Conservation (phyloP, 2,888 invertebrate species). For the Arge pagana region DNA sequence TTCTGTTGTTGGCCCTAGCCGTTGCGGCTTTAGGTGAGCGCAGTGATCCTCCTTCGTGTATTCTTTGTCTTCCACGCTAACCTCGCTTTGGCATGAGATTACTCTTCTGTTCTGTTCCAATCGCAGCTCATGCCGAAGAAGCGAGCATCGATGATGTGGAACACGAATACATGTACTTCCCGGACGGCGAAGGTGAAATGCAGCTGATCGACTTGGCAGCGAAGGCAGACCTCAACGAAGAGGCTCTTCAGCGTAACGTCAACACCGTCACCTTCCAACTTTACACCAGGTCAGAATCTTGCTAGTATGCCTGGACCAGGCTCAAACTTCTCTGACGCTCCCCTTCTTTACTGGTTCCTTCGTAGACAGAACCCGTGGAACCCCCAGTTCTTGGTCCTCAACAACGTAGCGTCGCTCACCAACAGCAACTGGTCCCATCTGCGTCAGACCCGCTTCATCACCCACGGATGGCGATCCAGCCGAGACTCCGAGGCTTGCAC, state of each 20-base stretch:
- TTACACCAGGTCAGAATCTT: constrained; percentile 8
- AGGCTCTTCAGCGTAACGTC: background rate
- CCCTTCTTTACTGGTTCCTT: background rate
- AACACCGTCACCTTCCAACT: background rate
- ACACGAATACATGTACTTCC: constrained; percentile 59
- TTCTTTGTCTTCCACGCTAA: background rate
- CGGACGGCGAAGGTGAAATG: constrained; percentile 55
- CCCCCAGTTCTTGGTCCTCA: background rate
- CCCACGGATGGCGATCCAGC: constrained; percentile 4
- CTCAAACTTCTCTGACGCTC: too few species aligned
- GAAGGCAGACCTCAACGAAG: constrained; percentile 27
- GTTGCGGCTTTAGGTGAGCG: constrained; percentile 5
- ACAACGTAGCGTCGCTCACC: background rate
- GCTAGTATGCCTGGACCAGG: too few species aligned
- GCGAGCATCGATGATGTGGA: too few species aligned
- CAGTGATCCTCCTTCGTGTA: background rate
- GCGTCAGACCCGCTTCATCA: constrained; percentile 3
- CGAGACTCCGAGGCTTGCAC: background rate
- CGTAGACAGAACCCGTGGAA: background rate
- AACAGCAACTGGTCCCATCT: background rate
- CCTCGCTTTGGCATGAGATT: background rate
- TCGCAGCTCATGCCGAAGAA: constrained; percentile 1
- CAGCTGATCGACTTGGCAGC: constrained; percentile 54
- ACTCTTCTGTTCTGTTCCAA: background rate
- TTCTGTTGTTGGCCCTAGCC: background rate